phyloP scores from a whole-genome alignment of 2,888 invertebrate genomes.

The Scaptomyza polygonia region DNA sequence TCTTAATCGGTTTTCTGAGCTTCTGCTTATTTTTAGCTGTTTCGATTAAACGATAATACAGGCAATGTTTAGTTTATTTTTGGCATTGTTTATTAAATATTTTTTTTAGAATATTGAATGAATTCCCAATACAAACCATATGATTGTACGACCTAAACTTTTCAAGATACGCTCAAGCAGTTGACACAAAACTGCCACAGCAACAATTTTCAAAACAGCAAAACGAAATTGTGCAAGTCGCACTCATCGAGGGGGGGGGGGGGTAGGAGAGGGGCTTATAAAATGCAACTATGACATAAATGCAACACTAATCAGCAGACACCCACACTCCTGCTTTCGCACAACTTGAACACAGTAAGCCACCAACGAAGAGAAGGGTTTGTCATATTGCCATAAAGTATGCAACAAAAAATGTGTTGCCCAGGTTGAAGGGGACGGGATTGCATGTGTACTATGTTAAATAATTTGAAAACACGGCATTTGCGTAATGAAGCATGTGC shows the following conservation, averaged over 20 bases:
- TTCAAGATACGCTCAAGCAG: slow-evolving; percentile 3
- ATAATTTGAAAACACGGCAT: slow-evolving; percentile 83
- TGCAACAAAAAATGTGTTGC: slow-evolving; percentile 63
- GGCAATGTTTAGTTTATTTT: too few relatives aligned
- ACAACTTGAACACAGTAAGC: slow-evolving; percentile 13
- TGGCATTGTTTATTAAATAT: too few relatives aligned
- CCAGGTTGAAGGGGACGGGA: neutral
- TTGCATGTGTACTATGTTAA: slow-evolving; percentile 55
- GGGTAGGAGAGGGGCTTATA: slow-evolving; percentile 41
- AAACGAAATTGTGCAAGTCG: slow-evolving; percentile 15
- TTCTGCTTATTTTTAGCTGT: too few relatives aligned
- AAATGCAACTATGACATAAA: slow-evolving; percentile 50
- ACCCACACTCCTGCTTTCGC: neutral
- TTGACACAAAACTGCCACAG: slow-evolving; percentile 39
- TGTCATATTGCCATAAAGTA: slow-evolving; percentile 61
- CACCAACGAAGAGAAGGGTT: slow-evolving; percentile 31
- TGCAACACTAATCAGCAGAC: slow-evolving; percentile 63
- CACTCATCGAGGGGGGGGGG: slow-evolving; percentile 11
- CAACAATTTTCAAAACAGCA: slow-evolving; percentile 19
- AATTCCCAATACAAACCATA: neutral
- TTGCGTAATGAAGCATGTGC: slow-evolving; percentile 84
- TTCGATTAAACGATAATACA: too few relatives aligned
- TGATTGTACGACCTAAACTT: neutral
- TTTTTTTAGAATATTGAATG: too few relatives aligned
- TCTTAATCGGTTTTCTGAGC: neutral